Evolutionary conservation across 2,797 vertebrate genomes (phyloP), one percentile per base, ranked within the genome.

Genomic region (Acanthurus tractus): DNA sequence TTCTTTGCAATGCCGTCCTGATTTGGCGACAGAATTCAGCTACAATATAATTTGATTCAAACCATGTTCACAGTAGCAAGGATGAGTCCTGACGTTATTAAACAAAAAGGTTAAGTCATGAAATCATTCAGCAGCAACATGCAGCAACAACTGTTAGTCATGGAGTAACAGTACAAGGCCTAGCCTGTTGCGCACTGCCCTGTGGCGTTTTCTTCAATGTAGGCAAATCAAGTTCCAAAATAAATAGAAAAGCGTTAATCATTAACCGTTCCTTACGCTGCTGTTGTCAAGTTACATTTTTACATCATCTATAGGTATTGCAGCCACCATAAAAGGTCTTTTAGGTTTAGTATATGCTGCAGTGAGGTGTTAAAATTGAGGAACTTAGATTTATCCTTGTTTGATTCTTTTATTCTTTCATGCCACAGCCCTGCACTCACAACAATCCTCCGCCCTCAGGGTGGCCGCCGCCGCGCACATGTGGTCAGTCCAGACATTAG

Each of bases 401-500:
- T 29, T 29, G 25, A 13, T 34, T 2, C 9, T 53, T 64, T 50
- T 10, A 25, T 63, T 61, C 15, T 45, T 22, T 44, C 3, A 3
- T 63, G 6, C 29, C 64, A 44, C 6, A 57, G 50, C 46, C 70
- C 25, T 69, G 48, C 7, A 58, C 50, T 46, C 72, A 62, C 52
- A 83, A 57, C 72, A 75, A 29, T 29, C 1, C 6, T 10, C 56
- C 18, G 49, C 52, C 68, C 22, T 75, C 56, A n/a, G 57, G 40
- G 82, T 13, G 73, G 72, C 75, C 74, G 74, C 75, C 14, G 53
- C 75, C 59, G 79, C 45, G 49, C 77, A 82, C 83, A 81, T 69
- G 86, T 86, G 83, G 75, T 87, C 81, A 82, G 64, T 78, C 76
- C 83, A 86, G 84, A 86, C 84, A 61, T 20, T 67, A 84, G 70